A percentile compares a stretch with the other conserved stretches of the same genome.
Evolutionary conservation across 1,140 invertebrate genomes (phyloP).

Genomic region (Wasmannia auropunctata): DNA sequence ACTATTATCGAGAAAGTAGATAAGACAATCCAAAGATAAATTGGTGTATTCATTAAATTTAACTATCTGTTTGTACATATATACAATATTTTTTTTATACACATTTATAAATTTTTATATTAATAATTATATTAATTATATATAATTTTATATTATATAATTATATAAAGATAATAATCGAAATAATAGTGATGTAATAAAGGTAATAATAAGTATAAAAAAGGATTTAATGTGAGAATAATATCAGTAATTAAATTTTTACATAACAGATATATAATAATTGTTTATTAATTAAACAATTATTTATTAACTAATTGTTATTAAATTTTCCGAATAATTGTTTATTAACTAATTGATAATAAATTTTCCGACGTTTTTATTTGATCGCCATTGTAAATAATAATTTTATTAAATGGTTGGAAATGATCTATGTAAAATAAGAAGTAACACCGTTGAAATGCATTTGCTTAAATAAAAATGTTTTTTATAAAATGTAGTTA

Average conservation of each 20-base stretch:
- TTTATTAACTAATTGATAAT: no score
- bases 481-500: neutral
- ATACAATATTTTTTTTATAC: neutral
- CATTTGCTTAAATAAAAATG: neutral
- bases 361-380: neutral
- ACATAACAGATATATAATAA: no score
- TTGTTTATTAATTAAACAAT: no score
- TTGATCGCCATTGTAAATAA: neutral
- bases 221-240: neutral
- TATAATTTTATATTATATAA: no score
- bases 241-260: neutral
- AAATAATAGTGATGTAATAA: neutral
- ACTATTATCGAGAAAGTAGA: neutral
- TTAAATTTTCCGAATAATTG: no score
- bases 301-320: neutral
- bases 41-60: neutral
- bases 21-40: neutral
- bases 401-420: neutral
- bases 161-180: neutral
- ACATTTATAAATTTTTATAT: neutral
- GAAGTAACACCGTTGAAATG: neutral
- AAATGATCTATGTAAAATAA: neutral
- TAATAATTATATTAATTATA: neutral
- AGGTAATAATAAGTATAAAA: neutral
- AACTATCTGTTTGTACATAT: neutral